Percentiles rank a stretch among this genome's conserved stretches.
Conservation (phyloP, 1,140 invertebrate species). For the Plutomurus gul region DNA sequence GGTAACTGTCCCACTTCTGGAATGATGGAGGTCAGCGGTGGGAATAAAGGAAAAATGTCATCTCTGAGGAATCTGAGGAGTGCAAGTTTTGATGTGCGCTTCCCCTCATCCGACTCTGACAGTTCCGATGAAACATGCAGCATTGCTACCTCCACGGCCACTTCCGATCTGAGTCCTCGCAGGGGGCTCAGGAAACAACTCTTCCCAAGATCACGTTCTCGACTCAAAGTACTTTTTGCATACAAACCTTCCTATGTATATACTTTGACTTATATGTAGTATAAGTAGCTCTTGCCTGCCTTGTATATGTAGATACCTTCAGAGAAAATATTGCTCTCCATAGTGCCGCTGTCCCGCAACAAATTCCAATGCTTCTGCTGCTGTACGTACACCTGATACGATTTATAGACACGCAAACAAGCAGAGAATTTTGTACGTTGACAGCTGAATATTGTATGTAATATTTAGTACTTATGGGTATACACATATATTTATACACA, state of each 20-base stretch:
- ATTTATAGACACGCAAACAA: no score
- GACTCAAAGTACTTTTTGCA: constrained; percentile 37
- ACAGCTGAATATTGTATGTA: no score
- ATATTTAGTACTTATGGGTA: no score
- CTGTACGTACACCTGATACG: no score
- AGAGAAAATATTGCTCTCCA: no score
- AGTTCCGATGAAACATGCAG: constrained; percentile 31
- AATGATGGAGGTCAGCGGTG: no score
- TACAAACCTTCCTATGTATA: neutral
- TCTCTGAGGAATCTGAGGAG: constrained; percentile 16
- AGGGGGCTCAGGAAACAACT: constrained; percentile 29
- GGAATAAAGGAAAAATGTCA: neutral
- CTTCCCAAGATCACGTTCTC: constrained; percentile 22
- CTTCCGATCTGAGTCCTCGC: constrained; percentile 30
- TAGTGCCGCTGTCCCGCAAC: no score
- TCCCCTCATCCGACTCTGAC: constrained; percentile 21
- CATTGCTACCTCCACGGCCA: constrained; percentile 32
- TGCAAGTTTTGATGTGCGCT: constrained; percentile 46
- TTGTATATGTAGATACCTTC: no score
- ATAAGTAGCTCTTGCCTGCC: neutral
- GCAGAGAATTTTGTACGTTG: no score
- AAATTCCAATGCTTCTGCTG: no score
- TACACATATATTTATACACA: no score
- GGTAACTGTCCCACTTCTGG: neutral
- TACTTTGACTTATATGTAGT: neutral